Evolutionary conservation across 2,797 vertebrate genomes (phyloP).

Genomic region (Petrocephalus sullivani): DNA sequence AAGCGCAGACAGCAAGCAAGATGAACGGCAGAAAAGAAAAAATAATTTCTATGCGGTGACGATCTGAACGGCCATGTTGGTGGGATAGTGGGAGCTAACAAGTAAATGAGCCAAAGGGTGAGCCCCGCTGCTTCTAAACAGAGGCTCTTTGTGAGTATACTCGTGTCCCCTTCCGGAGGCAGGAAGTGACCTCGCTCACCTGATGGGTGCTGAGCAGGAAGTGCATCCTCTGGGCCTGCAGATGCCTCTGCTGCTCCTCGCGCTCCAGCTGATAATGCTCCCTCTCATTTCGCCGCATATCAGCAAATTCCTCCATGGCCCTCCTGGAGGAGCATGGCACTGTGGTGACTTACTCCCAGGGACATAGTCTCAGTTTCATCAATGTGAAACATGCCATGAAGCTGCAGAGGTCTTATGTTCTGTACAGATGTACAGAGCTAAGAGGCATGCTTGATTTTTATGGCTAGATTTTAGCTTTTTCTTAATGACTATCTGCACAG

Average conservation of each 20-base stretch:
- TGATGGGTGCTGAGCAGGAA: constrained; percentile 89
- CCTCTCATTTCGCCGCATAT: constrained; percentile 66
- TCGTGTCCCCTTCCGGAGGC: constrained; percentile 16
- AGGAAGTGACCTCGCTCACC: constrained; percentile 66
- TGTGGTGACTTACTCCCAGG: constrained; percentile 16
- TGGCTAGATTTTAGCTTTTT: background rate
- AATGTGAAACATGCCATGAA: background rate
- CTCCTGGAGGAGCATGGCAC: constrained; percentile 55
- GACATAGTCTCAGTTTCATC: background rate
- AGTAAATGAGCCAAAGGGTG: background rate
- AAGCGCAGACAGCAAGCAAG: background rate
- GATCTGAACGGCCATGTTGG: background rate
- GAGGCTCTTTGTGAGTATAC: background rate
- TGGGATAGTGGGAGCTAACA: background rate
- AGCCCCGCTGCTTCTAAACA: background rate
- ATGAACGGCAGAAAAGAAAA: background rate
- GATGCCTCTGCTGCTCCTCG: constrained; percentile 63
- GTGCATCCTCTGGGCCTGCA: constrained; percentile 77
- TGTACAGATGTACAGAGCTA: background rate
- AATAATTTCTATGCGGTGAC: background rate
- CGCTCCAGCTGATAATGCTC: constrained; percentile 57
- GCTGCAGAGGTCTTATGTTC: background rate
- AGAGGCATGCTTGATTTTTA: background rate
- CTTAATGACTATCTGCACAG: no score
- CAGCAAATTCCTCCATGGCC: constrained; percentile 69